These are phyloP conservation scores for Sinocyclocheilus rhinocerous DNA, from an alignment of 2,113 vertebrate genomes.

Conservation along the genomic window DNA sequence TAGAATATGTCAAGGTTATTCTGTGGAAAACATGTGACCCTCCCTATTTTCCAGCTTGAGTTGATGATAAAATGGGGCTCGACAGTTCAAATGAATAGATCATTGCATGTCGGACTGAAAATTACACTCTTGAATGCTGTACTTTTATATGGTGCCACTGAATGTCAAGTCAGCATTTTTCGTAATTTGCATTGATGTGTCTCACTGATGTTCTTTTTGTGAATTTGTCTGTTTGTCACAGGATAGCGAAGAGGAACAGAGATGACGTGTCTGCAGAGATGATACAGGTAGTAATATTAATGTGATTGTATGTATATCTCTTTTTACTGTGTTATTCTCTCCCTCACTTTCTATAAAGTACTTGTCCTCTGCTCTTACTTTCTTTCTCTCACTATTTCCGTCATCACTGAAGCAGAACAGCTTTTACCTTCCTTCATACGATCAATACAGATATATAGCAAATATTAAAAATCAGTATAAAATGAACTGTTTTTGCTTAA, in stretches of 20 bases:
- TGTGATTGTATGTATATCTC: background rate
- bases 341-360: background rate
- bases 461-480: background rate
- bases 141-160: conserved; percentile 1
- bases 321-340: background rate
- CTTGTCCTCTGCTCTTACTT: background rate
- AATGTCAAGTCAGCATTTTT: background rate
- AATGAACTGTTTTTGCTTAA: background rate
- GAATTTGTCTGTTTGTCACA: conserved; percentile 29
- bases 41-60: conserved; percentile 13
- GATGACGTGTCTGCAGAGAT: conserved; percentile 1
- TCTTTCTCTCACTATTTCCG: background rate
- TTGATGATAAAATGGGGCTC: conserved; percentile 22
- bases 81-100: conserved; percentile 36
- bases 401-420: background rate
- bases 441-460: background rate
- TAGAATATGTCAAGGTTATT: conserved; percentile 31
- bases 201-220: conserved; percentile 15
- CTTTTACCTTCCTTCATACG: background rate
- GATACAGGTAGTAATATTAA: conserved; percentile 16
- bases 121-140: conserved; percentile 15
- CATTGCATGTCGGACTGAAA: conserved; percentile 16
- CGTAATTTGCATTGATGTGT: background rate
- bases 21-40: conserved; percentile 31
- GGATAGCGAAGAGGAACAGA: conserved; percentile 18